Conservation (phyloP, 2,113 vertebrate species). For the Notarius lentiginosus region DNA sequence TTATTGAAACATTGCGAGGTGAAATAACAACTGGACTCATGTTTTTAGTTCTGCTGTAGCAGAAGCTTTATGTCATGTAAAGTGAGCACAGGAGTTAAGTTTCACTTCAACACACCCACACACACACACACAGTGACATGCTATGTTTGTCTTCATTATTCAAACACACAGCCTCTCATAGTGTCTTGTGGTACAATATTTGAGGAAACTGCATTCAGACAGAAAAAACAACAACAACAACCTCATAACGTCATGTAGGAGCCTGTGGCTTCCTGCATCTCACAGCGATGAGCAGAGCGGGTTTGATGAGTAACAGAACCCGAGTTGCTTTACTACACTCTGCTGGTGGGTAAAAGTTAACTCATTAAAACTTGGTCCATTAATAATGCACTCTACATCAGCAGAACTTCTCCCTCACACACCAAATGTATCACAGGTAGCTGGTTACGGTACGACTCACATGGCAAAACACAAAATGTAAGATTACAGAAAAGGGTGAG, state of each 20-base stretch:
- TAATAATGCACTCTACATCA: neutral
- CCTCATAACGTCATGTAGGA: neutral
- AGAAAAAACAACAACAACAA: too few relatives aligned
- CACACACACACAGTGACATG: neutral
- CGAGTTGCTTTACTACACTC: neutral
- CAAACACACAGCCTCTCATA: neutral
- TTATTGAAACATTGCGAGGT: neutral
- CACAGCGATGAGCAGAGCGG: neutral
- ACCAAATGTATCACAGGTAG: too few relatives aligned
- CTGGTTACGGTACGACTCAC: too few relatives aligned
- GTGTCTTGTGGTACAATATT: neutral
- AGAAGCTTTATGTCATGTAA: neutral
- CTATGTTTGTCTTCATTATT: neutral
- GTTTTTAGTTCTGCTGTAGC: neutral
- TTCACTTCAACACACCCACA: neutral
- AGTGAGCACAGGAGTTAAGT: neutral
- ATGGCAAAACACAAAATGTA: too few relatives aligned
- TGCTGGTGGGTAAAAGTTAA: neutral
- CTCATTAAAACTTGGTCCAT: neutral
- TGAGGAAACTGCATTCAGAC: neutral
- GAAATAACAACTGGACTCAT: neutral
- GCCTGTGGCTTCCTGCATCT: constrained; percentile 3
- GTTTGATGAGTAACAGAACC: neutral
- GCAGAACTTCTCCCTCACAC: neutral
- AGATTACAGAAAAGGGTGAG: too few relatives aligned